phyloP scores from a whole-genome alignment of 1,140 invertebrate genomes.

The Drosophila littoralis region DNA sequence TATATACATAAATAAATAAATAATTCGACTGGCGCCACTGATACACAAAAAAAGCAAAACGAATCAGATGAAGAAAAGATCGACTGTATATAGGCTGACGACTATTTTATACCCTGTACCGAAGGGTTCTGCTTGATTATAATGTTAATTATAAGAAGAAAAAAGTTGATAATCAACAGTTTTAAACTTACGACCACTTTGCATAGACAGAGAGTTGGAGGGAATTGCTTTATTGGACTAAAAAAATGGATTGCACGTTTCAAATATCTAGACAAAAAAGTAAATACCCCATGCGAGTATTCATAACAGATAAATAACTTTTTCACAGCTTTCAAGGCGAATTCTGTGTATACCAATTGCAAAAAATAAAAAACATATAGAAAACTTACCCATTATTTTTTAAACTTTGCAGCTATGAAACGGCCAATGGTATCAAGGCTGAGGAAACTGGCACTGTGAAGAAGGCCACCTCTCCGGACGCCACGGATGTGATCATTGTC shows the following conservation, averaged over 20 bases:
- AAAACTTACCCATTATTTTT: conserved; percentile 1
- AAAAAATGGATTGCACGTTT: too few relatives aligned
- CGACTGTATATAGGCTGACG: not conserved
- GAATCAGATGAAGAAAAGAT: conserved; percentile 5
- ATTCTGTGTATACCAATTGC: conserved; percentile 19
- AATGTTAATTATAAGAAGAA: not conserved
- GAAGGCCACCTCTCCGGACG: conserved; percentile 87
- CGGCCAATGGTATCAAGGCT: conserved; percentile 90
- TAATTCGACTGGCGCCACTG: conserved; percentile 53
- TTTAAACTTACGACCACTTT: not conserved
- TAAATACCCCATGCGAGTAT: not conserved
- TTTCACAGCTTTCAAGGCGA: conserved; percentile 57
- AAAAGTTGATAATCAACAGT: not conserved
- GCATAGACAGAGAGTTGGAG: not conserved
- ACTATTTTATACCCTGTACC: conserved; percentile 5
- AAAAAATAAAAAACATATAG: conserved; percentile 6
- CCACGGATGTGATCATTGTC: conserved; percentile 87
- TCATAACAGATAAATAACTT: conserved; percentile 15
- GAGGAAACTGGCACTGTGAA: conserved; percentile 88
- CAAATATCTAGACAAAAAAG: not conserved
- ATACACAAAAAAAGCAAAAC: conserved; percentile 23
- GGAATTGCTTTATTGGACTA: not conserved
- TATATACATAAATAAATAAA: conserved; percentile 56
- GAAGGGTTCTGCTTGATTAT: too few relatives aligned
- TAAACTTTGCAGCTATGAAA: conserved; percentile 87